These are phyloP conservation scores for Podarcis raffonei DNA, from an alignment of 2,113 vertebrate species.

Conservation along the genomic window DNA sequence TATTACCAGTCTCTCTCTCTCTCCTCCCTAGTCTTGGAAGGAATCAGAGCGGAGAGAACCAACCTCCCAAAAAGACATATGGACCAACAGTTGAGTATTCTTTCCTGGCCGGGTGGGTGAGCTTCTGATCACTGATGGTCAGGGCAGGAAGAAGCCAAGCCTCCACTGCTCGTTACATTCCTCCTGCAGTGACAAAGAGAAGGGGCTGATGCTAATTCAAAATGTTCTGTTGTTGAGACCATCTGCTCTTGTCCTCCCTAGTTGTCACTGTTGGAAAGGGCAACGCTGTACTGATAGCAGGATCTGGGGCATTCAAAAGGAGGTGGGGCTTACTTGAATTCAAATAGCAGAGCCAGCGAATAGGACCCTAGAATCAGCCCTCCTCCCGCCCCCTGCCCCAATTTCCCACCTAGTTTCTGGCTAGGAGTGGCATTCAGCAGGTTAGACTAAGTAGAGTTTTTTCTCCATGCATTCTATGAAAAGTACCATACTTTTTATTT, in stretches of 20 bases:
- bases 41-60: not conserved
- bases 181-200: not conserved
- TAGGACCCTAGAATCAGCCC: not conserved
- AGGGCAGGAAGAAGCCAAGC: not conserved
- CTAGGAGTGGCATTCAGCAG: not conserved
- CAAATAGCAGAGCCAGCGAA: not conserved
- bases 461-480: too few relatives aligned
- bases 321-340: not conserved
- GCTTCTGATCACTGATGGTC: not conserved
- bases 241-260: not conserved
- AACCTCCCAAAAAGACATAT: not conserved
- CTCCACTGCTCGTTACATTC: not conserved
- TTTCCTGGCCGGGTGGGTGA: not conserved
- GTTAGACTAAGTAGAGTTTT: not conserved
- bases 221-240: not conserved
- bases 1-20: not conserved
- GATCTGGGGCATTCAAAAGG: too few relatives aligned
- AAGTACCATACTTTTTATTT: not conserved
- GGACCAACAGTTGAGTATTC: not conserved
- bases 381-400: not conserved
- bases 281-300: not conserved
- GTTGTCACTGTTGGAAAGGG: not conserved
- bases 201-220: not conserved
- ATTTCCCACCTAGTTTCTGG: not conserved
- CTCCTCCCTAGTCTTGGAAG: not conserved